Evolutionary conservation across 2,113 vertebrate genomes (phyloP).

Genomic region (Gasterosteus nipponicus): DNA sequence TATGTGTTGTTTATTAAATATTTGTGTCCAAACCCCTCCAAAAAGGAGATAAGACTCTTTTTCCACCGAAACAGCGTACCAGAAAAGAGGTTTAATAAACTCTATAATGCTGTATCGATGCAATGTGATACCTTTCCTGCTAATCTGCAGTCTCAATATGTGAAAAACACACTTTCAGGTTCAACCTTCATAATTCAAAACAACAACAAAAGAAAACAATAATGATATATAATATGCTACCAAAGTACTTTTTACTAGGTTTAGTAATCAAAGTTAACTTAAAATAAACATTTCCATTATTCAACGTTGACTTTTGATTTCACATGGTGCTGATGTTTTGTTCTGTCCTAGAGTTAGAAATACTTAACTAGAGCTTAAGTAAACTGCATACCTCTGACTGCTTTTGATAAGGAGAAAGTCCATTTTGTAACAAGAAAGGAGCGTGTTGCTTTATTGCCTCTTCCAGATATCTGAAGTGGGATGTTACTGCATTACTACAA

Average conservation of each 20-base stretch:
- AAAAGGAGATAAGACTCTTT: neutral
- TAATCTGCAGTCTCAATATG: neutral
- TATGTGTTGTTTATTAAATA: neutral
- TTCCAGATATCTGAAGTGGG: too few species aligned
- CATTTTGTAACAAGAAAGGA: too few species aligned
- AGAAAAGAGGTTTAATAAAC: neutral
- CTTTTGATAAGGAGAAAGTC: too few species aligned
- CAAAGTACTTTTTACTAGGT: neutral
- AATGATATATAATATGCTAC: neutral
- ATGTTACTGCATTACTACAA: neutral
- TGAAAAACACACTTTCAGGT: neutral
- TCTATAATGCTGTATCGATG: neutral
- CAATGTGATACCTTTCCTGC: neutral
- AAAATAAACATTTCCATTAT: conserved; percentile 1
- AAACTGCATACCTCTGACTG: too few species aligned
- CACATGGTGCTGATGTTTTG: too few species aligned
- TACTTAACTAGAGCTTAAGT: too few species aligned
- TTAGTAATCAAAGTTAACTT: neutral
- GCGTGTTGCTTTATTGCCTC: too few species aligned
- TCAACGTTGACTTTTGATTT: too few species aligned
- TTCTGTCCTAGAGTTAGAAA: too few species aligned
- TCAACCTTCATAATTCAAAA: neutral
- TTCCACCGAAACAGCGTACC: neutral
- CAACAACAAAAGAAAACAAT: neutral
- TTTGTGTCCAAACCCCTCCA: neutral